A percentile compares a stretch with the other conserved stretches of the same genome.
These are phyloP conservation scores for Steinernema khuongi DNA, from an alignment of 1,140 invertebrate genomes.

Conservation along the genomic window DNA sequence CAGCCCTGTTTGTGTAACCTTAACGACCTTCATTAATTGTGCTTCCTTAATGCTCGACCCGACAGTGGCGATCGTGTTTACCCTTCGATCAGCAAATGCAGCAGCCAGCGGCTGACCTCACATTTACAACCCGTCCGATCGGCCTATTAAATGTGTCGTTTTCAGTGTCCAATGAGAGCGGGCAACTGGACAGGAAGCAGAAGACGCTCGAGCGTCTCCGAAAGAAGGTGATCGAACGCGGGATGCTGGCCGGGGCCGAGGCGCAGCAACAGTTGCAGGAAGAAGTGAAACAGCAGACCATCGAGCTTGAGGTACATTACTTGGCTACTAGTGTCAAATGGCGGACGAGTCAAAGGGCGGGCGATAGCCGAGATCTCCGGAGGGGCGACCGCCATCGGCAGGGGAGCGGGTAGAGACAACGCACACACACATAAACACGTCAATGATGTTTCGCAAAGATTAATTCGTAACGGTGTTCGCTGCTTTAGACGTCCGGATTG, in stretches of 20 bases:
- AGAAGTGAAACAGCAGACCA: background rate
- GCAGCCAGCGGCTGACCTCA: background rate
- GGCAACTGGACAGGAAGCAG: background rate
- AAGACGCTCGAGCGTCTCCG: background rate
- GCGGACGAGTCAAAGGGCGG: no score
- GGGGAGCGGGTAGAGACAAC: no score
- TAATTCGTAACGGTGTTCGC: background rate
- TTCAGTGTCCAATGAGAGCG: conserved; percentile 11
- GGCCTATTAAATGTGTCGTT: background rate
- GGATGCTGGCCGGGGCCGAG: background rate
- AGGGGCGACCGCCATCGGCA: no score
- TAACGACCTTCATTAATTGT: no score
- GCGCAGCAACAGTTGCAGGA: background rate
- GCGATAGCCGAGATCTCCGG: no score
- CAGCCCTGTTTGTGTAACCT: no score
- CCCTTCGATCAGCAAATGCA: no score
- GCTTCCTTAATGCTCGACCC: no score
- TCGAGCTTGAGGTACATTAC: background rate
- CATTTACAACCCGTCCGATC: background rate
- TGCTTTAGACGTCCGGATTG: conserved; percentile 8
- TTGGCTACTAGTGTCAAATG: no score
- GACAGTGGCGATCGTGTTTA: no score
- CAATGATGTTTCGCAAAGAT: conserved; percentile 12
- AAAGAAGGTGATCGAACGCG: background rate
- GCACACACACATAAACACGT: background rate